These are phyloP conservation scores for Hydrozoanthus tunicans DNA, from an alignment of 64 coral and sea anemone species.

Conservation along the genomic window DNA sequence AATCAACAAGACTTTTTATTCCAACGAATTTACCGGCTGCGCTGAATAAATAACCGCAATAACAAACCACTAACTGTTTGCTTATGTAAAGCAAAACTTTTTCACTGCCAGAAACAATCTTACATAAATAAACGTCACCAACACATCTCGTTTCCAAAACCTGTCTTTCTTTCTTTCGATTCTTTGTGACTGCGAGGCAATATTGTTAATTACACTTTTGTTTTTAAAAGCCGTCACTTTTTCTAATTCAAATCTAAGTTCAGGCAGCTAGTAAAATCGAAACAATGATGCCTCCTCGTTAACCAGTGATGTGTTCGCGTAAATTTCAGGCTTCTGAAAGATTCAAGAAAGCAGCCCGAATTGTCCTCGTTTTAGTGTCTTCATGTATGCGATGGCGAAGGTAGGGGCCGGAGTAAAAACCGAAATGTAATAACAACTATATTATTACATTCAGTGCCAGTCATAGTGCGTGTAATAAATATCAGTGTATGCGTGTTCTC, in stretches of 20 bases:
- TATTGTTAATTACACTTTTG: background rate
- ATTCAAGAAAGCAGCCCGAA: slow-evolving; percentile 71
- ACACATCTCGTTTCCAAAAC: background rate
- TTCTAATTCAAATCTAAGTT: background rate
- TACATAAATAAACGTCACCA: background rate
- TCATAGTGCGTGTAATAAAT: no score
- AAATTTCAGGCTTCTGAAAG: slow-evolving; percentile 67
- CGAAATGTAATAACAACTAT: no score
- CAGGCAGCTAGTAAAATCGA: background rate
- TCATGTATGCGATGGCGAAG: slow-evolving; percentile 95
- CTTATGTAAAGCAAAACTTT: background rate
- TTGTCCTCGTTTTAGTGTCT: slow-evolving; percentile 71
- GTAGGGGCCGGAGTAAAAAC: slow-evolving; percentile 19
- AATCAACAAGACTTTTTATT: background rate
- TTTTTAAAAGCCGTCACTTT: background rate
- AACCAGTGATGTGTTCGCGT: background rate
- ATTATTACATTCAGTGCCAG: no score
- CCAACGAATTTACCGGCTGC: background rate
- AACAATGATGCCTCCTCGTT: no score
- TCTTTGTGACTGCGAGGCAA: background rate
- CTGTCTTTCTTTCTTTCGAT: background rate
- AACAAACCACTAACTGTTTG: background rate
- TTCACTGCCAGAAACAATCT: background rate
- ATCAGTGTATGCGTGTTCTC: no score
- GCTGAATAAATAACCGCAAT: background rate